Base-by-base conservation (phyloP, 2,113 vertebrate genomes). In the Hippocampus zosterae region DNA sequence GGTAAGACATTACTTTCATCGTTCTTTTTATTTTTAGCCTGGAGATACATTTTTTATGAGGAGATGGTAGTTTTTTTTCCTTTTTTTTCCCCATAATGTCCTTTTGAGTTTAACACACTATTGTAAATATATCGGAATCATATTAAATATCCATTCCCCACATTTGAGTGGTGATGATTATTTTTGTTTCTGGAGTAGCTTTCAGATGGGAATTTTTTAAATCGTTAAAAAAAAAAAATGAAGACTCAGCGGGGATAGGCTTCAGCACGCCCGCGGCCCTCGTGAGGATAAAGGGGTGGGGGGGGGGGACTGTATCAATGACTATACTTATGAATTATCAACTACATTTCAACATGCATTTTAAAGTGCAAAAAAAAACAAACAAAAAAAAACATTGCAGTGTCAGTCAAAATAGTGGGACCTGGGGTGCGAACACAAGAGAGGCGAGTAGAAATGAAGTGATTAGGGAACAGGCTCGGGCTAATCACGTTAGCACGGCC, bases 371-470 rank as follows among this genome's bases (percentile, higher is more conserved):
- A 33, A 33, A 33, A 33, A 33, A 37, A 37, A 5, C 5, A 33
- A 33, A 33, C 0, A 37, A 37, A 37, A 37, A 6, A 37, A 16
- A 50, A 50, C 48, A 16, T 16, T 55, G 52, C 52, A 21, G 3
- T 18, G 11, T 55, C 3, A 55, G 21, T 55, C 52, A 21, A 55
- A 55, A 55, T 55, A 10, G 21, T 9, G 8, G 21, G 52, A 55
- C 7, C 7, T n/a, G 19, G 21, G 8, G 6, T 7, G 11, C 55
- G 75, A 48, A 82, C 83, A 82, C 80, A 82, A 76, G 82, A 84
- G 12, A 84, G 73, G 68, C 85, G 72, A 33, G 55, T n/a, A 65
- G 87, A 81, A 84, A 84, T 80, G 56, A 77, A 70, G 67, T 75
- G 75, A 84, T 85, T 82, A 79, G 69, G 71, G 78, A 84, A 52